Base-by-base conservation (phyloP, 2,113 vertebrate genomes). In the Poeciliopsis prolifica region DNA sequence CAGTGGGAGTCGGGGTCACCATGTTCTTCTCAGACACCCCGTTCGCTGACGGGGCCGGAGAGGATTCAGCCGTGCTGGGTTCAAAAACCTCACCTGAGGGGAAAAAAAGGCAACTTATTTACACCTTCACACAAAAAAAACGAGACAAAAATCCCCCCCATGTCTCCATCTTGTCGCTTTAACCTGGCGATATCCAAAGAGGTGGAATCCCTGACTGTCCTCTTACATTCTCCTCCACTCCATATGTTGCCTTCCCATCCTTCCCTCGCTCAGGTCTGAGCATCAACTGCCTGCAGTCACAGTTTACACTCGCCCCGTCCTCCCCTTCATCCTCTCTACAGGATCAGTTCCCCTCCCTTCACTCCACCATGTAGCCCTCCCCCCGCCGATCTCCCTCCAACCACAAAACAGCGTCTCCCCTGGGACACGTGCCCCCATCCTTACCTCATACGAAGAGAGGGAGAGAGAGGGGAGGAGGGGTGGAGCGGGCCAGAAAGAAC, bases 1-100 rank as follows among this genome's bases (percentile, higher is more conserved):
- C 96, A 64, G 96, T 94, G 70, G 97, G 96, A 65, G 96, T 93
- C 75, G 97, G 97, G 74, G 96, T 94, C 87, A 95, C 94, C 94
- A 94, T 93, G 73, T 93, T 94, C 1, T 94, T 90, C 1, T 61
- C 61, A 13, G 85, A 86, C 3, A 93, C 88, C 42, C 92, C 93
- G 89, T 89, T 93, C 72, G 86, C 80, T 62, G 85, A 85, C 8
- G 86, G 88, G 66, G 93, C 89, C 5, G 92, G 89, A 5, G 95
- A 87, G 44, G 87, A 88, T 30, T 65, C 86, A 13, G 87, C 82
- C 28, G 93, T 37, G 9, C 89, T 89, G 12, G 92, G 86, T 30
- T 97, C 95, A 68, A 94, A 97, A 68, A 95, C 94, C 67, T 96
- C 96, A 85, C 92, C 97, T 98, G 82, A 0, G 22, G n/a, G 82